Base-by-base conservation (phyloP, 2,888 invertebrate genomes). In the Helobdella robusta region DNA sequence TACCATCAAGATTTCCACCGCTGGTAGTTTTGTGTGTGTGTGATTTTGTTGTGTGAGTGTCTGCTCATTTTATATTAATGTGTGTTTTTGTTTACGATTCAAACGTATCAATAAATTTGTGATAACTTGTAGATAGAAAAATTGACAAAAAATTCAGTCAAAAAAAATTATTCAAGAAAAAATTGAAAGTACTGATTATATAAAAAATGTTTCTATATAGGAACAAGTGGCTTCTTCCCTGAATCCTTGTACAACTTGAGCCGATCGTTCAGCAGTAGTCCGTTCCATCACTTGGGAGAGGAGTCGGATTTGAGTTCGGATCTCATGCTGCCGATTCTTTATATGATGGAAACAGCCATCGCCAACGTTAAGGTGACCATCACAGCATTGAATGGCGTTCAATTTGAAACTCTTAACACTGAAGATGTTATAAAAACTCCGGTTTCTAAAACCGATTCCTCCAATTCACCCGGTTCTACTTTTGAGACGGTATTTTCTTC, bases 201-300 rank as follows among this genome's bases (percentile, higher is more conserved):
- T n/a, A n/a, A n/a, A n/a, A n/a, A n/a, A n/a, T n/a, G n/a, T n/a
- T n/a, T n/a, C n/a, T n/a, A n/a, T n/a, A n/a, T 75, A 8, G 75
- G 74, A 3, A 75, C 76, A 18, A 74, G 73, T 32, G 73, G 73
- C 34, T 70, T 71, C 48, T 69, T 75, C 32, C 75, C 76, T 0
- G 75, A 76, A 40, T 63, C 72, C 15, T 70, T 74, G 58, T 75
- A 72, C 70, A 66, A 73, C 62, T 56, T 76, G 23, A 74, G 75
- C 2, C 74, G 75, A 59, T 68, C 68, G 44, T 76, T 75, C 68
- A 74, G 75, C 66, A 75, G 74, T 54, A 75, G 76, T 46, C 74
- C 76, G 0, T 75, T 73, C 70, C 75, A 74, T 68, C 74, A 73
- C 70, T 69, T 76, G 2, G 74, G 75, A 62, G 72, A 73, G 36